phyloP scores from a whole-genome alignment of 2,888 invertebrate species.

The Orthosia cruda region DNA sequence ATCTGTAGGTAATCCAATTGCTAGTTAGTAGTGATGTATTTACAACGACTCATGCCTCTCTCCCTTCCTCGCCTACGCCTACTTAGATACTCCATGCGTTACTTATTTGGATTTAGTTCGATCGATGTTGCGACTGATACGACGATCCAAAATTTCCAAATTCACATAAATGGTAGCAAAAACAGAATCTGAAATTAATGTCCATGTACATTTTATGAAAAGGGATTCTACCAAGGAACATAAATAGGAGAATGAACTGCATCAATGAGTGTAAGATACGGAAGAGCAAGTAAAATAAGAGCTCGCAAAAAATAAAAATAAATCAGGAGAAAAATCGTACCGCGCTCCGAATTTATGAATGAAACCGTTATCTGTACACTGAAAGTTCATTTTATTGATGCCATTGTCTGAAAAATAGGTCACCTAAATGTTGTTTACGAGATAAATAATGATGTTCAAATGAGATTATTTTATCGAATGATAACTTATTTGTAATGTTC shows the following conservation, averaged over 20 bases:
- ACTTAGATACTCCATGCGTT: slow-evolving; percentile 17
- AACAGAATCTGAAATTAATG: neutral
- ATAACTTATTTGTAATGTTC: neutral
- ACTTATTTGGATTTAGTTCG: slow-evolving; percentile 22
- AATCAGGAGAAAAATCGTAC: slow-evolving; percentile 7
- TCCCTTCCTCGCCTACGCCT: neutral
- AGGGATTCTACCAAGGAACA: slow-evolving; percentile 5
- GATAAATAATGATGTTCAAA: slow-evolving; percentile 35
- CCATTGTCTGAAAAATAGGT: slow-evolving; percentile 56
- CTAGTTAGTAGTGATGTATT: slow-evolving; percentile 57
- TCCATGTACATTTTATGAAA: slow-evolving; percentile 11
- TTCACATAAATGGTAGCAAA: neutral
- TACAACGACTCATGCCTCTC: slow-evolving; percentile 38
- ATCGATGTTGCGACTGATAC: slow-evolving; percentile 3
- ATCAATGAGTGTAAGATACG: slow-evolving; percentile 40
- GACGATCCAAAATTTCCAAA: neutral
- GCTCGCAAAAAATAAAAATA: slow-evolving; percentile 20
- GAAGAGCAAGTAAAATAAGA: slow-evolving; percentile 43
- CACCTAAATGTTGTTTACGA: slow-evolving; percentile 36
- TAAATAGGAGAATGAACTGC: slow-evolving; percentile 29
- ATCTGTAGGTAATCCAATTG: slow-evolving; percentile 58
- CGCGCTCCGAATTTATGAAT: slow-evolving; percentile 46
- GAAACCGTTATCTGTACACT: slow-evolving; percentile 47
- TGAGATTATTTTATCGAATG: slow-evolving; percentile 12
- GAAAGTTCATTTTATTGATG: slow-evolving; percentile 55